phyloP scores from a whole-genome alignment of 2,888 invertebrate genomes.

The Drosophila limbata region DNA sequence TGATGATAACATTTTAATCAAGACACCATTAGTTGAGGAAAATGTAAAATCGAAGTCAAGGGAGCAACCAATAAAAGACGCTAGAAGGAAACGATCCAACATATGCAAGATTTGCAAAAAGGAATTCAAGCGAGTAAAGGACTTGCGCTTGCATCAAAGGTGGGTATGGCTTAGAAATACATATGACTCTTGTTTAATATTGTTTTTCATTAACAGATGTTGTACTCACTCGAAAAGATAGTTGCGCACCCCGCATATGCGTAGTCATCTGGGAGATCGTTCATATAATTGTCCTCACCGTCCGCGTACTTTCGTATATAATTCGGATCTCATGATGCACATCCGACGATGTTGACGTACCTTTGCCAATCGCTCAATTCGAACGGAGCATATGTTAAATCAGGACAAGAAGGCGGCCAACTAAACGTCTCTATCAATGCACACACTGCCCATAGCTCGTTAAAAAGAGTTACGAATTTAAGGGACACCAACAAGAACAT shows the following conservation, averaged over 20 bases:
- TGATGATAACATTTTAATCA: background rate
- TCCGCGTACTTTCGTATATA: background rate
- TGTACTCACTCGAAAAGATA: constrained; percentile 1
- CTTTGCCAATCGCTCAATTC: constrained; percentile 9
- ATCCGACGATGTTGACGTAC: constrained; percentile 15
- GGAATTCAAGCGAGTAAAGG: background rate
- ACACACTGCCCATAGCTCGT: constrained; percentile 18
- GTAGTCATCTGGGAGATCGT: constrained; percentile 4
- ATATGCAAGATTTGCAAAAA: constrained; percentile 16
- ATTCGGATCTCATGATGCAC: constrained; percentile 5
- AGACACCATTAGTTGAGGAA: background rate
- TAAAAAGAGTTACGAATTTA: constrained; percentile 7
- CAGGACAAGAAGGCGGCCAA: background rate
- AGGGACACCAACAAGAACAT: constrained; percentile 12
- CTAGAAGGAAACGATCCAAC: background rate
- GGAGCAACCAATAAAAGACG: background rate
- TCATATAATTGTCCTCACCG: constrained; percentile 7
- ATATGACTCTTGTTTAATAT: background rate
- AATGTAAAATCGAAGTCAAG: background rate
- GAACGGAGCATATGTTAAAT: constrained; percentile 9
- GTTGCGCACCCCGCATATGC: constrained; percentile 2
- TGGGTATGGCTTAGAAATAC: background rate
- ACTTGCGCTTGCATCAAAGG: constrained; percentile 14
- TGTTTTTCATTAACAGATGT: constrained; percentile 2
- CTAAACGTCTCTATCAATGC: constrained; percentile 14